Base-by-base conservation (phyloP, 2,888 invertebrate genomes). In the Stomorhina lunata region DNA sequence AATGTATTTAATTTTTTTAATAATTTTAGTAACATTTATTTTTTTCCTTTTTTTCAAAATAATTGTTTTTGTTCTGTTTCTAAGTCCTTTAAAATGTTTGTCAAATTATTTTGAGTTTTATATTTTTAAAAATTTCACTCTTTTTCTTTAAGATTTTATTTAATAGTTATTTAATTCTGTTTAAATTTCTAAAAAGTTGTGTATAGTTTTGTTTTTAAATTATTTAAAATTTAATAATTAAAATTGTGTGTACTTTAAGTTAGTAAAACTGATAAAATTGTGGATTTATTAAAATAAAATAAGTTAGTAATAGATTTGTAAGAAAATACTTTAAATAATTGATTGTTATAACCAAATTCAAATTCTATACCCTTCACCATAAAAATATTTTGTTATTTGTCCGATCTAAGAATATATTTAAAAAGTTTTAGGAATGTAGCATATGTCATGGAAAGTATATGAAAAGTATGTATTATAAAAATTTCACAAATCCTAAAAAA, bases 81-180 rank as follows among this genome's bases (percentile, higher is more conserved):
- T 50, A 71, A 72, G 59, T 53, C 34, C 12, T 37, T 78, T 53
- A 63, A 71, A 55, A 20, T n/a, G 37, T 71, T 53, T 20, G 25
- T 69, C 53, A 57, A 66, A 59, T 61, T 53, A 2, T 69, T 59
- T 37, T 22, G 1, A 27, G 32, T 75, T 34, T 34, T 40, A 10
- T 20, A 53, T 65, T 57, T 75, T 53, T 63, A 71, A 63, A 75
- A 78, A 75, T 79, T 82, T 82, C 82, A 79, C 79, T 82, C 79
- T 25, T 71, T 48, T 32, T 1, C n/a, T n/a, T 66, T 50, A 25
- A 66, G 37, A 3, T 29, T 32, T 72, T 66, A 66, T 3, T 40
- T 32, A 1, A n/a, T 37, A 37, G 4, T 57, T 48, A 43, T 55
- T 10, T 57, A 17, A 43, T 40, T 59, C 27, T 69, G 61, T 40